Evolutionary conservation across 92 coral and sea anemone genomes (phyloP).

Genomic region (Epizoanthus ramosus): DNA sequence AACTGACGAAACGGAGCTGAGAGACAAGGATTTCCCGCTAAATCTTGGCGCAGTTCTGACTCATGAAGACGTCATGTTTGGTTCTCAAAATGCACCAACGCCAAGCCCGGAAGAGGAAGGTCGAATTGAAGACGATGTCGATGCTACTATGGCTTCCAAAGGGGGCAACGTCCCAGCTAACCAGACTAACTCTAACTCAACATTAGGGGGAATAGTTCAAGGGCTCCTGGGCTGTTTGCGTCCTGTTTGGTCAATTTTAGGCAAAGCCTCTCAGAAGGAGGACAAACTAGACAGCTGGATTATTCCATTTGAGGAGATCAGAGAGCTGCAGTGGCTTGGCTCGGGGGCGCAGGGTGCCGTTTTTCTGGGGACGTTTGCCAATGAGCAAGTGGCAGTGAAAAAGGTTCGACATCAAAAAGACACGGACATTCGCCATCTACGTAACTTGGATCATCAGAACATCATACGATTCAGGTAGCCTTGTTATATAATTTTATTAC

Average conservation of each 20-base stretch:
- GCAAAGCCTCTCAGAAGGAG: constrained; percentile 71
- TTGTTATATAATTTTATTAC: neutral
- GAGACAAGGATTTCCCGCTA: neutral
- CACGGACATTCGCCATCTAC: constrained; percentile 81
- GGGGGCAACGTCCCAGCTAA: constrained; percentile 6
- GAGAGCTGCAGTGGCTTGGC: constrained; percentile 84
- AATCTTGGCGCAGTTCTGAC: constrained; percentile 11
- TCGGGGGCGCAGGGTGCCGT: constrained; percentile 93
- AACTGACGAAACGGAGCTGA: neutral
- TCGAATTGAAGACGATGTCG: neutral
- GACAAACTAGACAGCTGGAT: constrained; percentile 73
- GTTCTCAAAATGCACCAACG: constrained; percentile 22
- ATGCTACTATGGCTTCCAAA: constrained; percentile 3
- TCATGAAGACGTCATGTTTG: constrained; percentile 8
- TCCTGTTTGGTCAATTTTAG: constrained; percentile 85
- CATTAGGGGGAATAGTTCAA: constrained; percentile 74
- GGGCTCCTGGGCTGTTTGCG: constrained; percentile 80
- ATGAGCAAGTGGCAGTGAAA: constrained; percentile 88
- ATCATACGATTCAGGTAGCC: constrained; percentile 82
- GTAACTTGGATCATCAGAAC: constrained; percentile 79
- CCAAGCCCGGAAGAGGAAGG: constrained; percentile 32
- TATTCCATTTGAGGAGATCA: constrained; percentile 84
- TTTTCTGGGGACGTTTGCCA: constrained; percentile 72
- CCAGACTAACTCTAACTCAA: constrained; percentile 27
- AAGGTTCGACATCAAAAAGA: constrained; percentile 86